phyloP scores from a whole-genome alignment of 2,113 vertebrate species.

The Phalacrocorax brasilianus region DNA sequence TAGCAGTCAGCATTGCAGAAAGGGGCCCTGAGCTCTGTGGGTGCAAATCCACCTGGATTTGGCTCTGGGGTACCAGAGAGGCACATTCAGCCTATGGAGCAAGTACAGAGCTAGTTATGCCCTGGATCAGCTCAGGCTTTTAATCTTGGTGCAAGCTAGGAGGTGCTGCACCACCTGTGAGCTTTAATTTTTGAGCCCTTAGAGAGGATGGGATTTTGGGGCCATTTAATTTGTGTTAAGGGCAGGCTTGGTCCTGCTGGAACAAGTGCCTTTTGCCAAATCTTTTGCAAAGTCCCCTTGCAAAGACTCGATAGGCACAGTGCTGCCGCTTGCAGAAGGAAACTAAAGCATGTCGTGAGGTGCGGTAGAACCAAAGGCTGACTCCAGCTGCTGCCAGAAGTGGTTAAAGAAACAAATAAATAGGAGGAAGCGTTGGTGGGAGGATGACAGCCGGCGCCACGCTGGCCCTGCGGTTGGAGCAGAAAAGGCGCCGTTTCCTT shows the following conservation, averaged over 20 bases:
- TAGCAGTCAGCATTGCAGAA: background rate
- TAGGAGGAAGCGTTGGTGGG: background rate
- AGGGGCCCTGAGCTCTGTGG: background rate
- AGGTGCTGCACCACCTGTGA: background rate
- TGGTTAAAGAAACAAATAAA: background rate
- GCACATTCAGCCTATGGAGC: fast-evolving
- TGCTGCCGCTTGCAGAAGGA: background rate
- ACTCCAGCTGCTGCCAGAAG: background rate
- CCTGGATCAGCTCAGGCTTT: background rate
- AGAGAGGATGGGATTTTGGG: background rate
- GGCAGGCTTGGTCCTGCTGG: background rate
- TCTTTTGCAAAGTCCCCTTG: background rate
- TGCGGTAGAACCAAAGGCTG: background rate
- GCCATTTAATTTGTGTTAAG: background rate
- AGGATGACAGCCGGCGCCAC: background rate
- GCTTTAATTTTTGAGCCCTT: background rate
- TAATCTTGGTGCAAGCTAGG: background rate
- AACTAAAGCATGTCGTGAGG: background rate
- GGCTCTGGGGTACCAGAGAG: background rate
- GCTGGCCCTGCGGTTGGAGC: background rate
- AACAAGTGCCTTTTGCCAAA: background rate
- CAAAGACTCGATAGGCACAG: background rate
- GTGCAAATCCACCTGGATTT: background rate
- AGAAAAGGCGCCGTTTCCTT: background rate
- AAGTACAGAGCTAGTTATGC: background rate